Conservation (phyloP, 1,140 invertebrate species). For the Archegozetes longisetosus region DNA sequence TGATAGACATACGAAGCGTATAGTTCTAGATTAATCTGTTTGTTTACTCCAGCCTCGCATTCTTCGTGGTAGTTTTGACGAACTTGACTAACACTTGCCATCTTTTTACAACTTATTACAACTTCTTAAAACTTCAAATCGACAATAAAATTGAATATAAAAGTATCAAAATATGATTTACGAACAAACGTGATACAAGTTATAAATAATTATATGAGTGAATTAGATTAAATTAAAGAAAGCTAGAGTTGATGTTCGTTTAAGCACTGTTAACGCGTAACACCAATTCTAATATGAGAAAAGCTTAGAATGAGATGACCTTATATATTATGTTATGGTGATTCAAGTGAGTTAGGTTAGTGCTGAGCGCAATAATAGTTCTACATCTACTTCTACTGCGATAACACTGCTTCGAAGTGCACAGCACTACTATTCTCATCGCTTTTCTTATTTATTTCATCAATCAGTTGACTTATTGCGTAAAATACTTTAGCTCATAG, state of each 20-base stretch:
- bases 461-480: too few species aligned
- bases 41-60: constrained; percentile 58
- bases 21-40: constrained; percentile 76
- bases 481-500: too few species aligned
- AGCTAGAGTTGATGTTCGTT: not conserved
- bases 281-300: not conserved
- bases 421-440: too few species aligned
- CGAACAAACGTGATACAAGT: too few species aligned
- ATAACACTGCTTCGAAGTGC: not conserved
- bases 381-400: not conserved
- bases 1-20: constrained; percentile 42
- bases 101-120: constrained; percentile 13
- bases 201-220: too few species aligned
- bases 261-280: constrained; percentile 14
- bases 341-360: too few species aligned
- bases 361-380: too few species aligned
- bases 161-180: not conserved
- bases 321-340: too few species aligned
- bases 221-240: too few species aligned
- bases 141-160: not conserved
- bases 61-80: constrained; percentile 61
- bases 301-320: not conserved
- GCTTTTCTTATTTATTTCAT: too few species aligned
- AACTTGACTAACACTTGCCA: constrained; percentile 24
- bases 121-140: not conserved